phyloP scores from a whole-genome alignment of 2,888 invertebrate genomes.

The Melolontha melolontha region DNA sequence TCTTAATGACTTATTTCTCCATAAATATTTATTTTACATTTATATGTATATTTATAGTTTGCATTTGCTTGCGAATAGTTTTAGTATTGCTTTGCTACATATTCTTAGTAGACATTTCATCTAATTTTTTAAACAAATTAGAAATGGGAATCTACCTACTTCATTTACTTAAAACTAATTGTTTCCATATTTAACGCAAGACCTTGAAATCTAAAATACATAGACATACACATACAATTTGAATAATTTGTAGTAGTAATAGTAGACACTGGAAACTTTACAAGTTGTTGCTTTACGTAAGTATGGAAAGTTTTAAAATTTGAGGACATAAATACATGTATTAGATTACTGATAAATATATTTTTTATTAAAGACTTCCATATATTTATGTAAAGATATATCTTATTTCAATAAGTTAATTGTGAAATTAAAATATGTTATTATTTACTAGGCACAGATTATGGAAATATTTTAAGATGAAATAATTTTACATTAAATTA shows the following conservation, averaged over 20 bases:
- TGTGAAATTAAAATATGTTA: too few relatives aligned
- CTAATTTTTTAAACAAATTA: constrained; percentile 19
- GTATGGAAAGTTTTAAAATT: constrained; percentile 17
- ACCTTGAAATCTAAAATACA: constrained; percentile 27
- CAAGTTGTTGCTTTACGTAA: constrained; percentile 39
- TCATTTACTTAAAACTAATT: constrained; percentile 25
- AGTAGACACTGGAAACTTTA: background rate
- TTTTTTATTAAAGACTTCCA: too few relatives aligned
- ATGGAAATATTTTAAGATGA: too few relatives aligned
- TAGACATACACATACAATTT: background rate
- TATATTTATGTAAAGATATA: too few relatives aligned
- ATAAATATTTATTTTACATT: too few relatives aligned
- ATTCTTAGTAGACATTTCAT: constrained; percentile 4
- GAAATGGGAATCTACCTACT: constrained; percentile 27
- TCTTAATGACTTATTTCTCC: too few relatives aligned
- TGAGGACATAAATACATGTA: background rate
- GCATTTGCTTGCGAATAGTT: too few relatives aligned
- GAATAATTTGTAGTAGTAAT: constrained; percentile 8
- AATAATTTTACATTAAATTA: too few relatives aligned
- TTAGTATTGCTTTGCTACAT: background rate
- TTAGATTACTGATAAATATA: too few relatives aligned
- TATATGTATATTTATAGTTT: too few relatives aligned
- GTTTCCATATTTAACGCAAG: constrained; percentile 18
- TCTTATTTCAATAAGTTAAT: too few relatives aligned
- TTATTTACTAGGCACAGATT: too few relatives aligned